Percentiles rank a stretch among this genome's conserved stretches.
phyloP scores from a whole-genome alignment of 2,113 vertebrate genomes.

The Ceyx cyanopectus region DNA sequence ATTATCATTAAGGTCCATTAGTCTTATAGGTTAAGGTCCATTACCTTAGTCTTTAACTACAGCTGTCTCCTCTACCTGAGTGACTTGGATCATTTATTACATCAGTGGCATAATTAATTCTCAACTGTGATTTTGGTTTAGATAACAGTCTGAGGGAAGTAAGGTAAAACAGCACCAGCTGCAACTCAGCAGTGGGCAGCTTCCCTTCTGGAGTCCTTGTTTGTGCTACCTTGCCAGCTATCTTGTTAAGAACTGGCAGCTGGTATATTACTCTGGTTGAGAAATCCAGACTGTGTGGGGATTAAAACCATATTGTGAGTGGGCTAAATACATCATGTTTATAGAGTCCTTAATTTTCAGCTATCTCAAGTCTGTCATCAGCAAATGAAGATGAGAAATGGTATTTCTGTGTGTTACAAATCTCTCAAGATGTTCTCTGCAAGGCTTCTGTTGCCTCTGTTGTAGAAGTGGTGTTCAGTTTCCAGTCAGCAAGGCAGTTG shows the following conservation, averaged over 20 bases:
- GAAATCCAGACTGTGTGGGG: conserved; percentile 35
- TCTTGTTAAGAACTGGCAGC: not conserved
- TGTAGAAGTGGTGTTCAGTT: not conserved
- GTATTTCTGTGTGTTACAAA: not conserved
- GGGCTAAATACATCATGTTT: conserved; percentile 18
- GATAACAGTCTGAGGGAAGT: not conserved
- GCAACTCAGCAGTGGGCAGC: not conserved
- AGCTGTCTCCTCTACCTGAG: not conserved
- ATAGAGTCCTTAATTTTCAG: not conserved
- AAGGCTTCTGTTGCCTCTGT: not conserved
- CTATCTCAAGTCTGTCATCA: conserved; percentile 26
- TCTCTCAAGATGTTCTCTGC: not conserved
- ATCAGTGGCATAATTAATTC: not conserved
- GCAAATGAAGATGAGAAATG: not conserved
- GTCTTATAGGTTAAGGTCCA: not conserved
- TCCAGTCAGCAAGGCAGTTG: not conserved
- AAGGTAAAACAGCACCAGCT: not conserved
- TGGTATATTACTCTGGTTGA: not conserved
- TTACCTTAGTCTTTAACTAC: not conserved
- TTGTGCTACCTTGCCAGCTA: not conserved
- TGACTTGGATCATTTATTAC: not conserved
- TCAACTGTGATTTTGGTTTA: not conserved
- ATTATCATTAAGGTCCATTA: not conserved
- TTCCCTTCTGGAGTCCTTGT: not conserved
- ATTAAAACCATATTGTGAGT: conserved; percentile 46